Evolutionary conservation across 2,888 invertebrate species (phyloP), one percentile per base, ranked within the genome.

Genomic region (Xanthia icteritia): DNA sequence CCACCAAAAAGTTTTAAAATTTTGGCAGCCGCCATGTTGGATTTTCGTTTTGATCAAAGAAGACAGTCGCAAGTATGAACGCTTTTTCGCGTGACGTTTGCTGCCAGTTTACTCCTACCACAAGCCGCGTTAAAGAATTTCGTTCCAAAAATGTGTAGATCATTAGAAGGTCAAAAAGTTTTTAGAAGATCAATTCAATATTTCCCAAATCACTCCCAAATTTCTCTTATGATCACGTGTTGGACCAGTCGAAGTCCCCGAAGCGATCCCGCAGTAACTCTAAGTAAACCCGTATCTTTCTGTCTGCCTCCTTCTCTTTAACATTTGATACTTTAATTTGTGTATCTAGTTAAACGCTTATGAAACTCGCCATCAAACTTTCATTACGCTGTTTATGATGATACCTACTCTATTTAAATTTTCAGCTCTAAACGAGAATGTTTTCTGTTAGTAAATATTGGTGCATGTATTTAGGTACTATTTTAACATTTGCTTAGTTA

Each of bases 231-330:
- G 54, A 56, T 56, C 17, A 60, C 17, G 8, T 27, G 17, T 58
- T 58, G 8, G 8, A 60, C 8, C n/a, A 42, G 17, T n/a, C n/a
- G n/a, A 15, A 51, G 15, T 67, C 51, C 48, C 31, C 23, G 23
- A 31, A 67, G 8, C 39, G 11, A 68, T 36, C 2, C 36, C 31
- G 2, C 31, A 39, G 48, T 60, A 23, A 74, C 48, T 72, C 17
- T 23, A 39, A 72, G 72, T 60, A 74, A 74, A 72, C 51, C 74
- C 73, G 51, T 61, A 73, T 74, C 9, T 15, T 45, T 51, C 17
- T 42, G 23, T 17, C 0, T 8, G 27, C 5, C 23, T 36, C 11
- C 5, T 23, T 31, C 9, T 23, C 11, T 51, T 31, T 56, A 45
- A 56, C 36, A 74, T 56, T 74, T 54, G 45, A 27, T 31, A 36